Evolutionary conservation across 2,113 vertebrate species (phyloP).

Genomic region (Capra hircus): DNA sequence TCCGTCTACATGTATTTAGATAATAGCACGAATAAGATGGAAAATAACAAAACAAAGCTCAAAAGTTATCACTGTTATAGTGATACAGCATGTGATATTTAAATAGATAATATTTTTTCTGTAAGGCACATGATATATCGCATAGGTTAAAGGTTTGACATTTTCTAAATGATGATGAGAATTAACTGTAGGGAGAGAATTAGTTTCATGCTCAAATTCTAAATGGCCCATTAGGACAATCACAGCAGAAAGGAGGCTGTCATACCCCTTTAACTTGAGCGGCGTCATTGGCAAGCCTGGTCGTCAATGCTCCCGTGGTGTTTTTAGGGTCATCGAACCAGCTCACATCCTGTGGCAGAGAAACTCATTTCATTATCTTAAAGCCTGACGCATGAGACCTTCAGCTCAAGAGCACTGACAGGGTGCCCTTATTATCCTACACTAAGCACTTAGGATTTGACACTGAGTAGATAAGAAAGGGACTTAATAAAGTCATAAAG

Average conservation of each 20-base stretch:
- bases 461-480: not conserved
- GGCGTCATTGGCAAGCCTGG: slow-evolving; percentile 93
- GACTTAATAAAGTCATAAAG: not conserved
- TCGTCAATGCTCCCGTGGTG: slow-evolving; percentile 91
- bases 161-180: not conserved
- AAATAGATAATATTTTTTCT: not conserved
- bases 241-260: slow-evolving; percentile 51
- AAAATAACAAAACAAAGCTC: not conserved
- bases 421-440: not conserved
- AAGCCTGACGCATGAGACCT: not conserved
- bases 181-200: not conserved
- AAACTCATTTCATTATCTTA: not conserved
- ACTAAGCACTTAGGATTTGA: not conserved
- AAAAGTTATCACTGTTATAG: not conserved
- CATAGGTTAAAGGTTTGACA: not conserved
- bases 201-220: not conserved
- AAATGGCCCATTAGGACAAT: not conserved
- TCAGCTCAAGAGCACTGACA: not conserved
- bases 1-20: not conserved
- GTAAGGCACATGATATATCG: not conserved
- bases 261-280: slow-evolving; percentile 94
- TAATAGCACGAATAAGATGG: not conserved
- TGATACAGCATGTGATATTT: not conserved
- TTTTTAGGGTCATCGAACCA: slow-evolving; percentile 95
- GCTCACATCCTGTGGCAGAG: slow-evolving; percentile 86